Conservation (phyloP, 2,888 invertebrate species). For the Ephialtes manifestator region DNA sequence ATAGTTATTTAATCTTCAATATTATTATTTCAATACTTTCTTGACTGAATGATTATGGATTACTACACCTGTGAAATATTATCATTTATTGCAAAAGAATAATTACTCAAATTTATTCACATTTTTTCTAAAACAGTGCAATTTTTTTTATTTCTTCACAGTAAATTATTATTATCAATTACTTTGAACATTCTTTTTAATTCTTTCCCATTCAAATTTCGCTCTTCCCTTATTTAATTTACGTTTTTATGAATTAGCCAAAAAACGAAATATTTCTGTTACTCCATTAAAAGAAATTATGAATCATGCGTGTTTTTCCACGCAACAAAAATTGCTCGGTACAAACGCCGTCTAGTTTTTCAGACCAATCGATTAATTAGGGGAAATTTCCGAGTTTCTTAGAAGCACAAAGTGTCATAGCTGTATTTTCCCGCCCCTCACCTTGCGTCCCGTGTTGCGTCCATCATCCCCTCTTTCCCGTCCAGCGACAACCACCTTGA, state of each 20-base stretch:
- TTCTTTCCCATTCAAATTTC: not conserved
- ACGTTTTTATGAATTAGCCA: not conserved
- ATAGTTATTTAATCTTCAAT: too few species aligned
- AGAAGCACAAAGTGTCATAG: not conserved
- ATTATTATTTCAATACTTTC: too few species aligned
- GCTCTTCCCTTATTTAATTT: not conserved
- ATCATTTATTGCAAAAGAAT: too few species aligned
- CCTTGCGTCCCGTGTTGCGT: not conserved
- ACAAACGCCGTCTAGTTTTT: not conserved
- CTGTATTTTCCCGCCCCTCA: not conserved
- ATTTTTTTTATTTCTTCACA: not conserved
- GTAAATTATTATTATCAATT: not conserved
- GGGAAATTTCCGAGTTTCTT: not conserved
- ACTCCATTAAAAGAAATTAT: not conserved
- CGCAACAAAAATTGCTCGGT: not conserved
- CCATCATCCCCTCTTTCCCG: not conserved
- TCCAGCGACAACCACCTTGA: not conserved
- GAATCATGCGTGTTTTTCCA: not conserved
- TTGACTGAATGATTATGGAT: too few species aligned
- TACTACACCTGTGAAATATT: too few species aligned
- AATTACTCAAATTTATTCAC: too few species aligned
- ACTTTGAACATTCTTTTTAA: not conserved
- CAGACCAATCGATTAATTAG: not conserved
- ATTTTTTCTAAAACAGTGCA: too few species aligned
- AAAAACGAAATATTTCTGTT: not conserved